phyloP scores from a whole-genome alignment of 2,888 invertebrate genomes.

The Subacronicta megacephala region DNA sequence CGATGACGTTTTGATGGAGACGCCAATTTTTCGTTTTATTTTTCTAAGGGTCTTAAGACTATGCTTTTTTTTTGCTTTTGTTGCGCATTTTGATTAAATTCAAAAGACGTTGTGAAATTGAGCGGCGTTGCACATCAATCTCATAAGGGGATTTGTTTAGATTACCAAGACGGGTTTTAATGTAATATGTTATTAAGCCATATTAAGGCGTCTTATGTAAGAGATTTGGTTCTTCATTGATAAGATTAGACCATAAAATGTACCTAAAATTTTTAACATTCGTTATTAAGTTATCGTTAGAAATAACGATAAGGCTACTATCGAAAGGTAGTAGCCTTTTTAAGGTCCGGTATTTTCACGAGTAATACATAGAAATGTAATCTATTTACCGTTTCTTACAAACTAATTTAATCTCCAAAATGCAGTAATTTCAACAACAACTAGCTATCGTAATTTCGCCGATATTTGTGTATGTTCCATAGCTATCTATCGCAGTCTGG shows the following conservation, averaged over 20 bases:
- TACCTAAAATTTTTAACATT: too few relatives aligned
- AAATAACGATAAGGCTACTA: too few relatives aligned
- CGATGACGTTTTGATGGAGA: conserved; percentile 74
- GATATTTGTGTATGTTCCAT: too few relatives aligned
- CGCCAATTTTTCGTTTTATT: conserved; percentile 59
- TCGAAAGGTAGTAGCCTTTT: too few relatives aligned
- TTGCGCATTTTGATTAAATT: conserved; percentile 13
- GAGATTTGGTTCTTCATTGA: conserved; percentile 3
- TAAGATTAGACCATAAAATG: neutral
- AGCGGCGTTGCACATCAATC: conserved; percentile 5
- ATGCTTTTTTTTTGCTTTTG: conserved; percentile 18
- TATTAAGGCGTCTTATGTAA: neutral
- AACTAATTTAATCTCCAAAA: too few relatives aligned
- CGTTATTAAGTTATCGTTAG: too few relatives aligned
- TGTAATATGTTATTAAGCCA: conserved; percentile 4
- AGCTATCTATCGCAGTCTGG: too few relatives aligned
- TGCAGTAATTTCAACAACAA: too few relatives aligned
- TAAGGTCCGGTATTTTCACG: too few relatives aligned
- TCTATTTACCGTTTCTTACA: too few relatives aligned
- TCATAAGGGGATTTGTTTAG: conserved; percentile 2
- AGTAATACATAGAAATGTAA: too few relatives aligned
- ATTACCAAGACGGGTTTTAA: conserved; percentile 1
- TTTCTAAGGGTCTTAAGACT: conserved; percentile 44
- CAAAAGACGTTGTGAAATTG: conserved; percentile 10
- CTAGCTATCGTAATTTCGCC: too few relatives aligned